phyloP scores from a whole-genome alignment of 2,888 invertebrate genomes.

The Pomacea canaliculata region DNA sequence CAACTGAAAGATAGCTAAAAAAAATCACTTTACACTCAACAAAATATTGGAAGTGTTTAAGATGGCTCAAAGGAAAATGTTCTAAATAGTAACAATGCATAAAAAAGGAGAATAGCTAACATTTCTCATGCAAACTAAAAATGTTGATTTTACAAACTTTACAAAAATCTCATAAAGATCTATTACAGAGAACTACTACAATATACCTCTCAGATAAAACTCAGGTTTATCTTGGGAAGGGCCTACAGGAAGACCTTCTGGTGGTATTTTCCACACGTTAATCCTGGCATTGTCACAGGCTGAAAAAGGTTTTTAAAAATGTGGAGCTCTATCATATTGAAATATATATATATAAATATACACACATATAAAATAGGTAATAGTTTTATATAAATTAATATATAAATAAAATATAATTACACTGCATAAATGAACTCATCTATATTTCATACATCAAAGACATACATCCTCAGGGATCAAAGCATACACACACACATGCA shows the following conservation, averaged over 20 bases:
- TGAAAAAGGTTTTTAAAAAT: constrained; percentile 43
- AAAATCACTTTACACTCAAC: too few species aligned
- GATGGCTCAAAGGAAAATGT: too few species aligned
- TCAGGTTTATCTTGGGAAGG: constrained; percentile 59
- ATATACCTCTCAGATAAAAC: constrained; percentile 63
- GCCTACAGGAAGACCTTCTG: constrained; percentile 75
- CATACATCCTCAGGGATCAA: not conserved
- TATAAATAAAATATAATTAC: not conserved
- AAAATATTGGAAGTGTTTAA: too few species aligned
- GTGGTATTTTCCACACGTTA: constrained; percentile 84
- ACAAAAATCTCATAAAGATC: too few species aligned
- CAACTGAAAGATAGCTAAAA: too few species aligned
- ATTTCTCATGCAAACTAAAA: too few species aligned
- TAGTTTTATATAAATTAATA: too few species aligned
- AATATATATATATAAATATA: not conserved
- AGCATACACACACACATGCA: not conserved
- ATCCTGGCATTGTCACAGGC: constrained; percentile 91
- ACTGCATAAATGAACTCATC: too few species aligned
- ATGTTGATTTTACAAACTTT: too few species aligned
- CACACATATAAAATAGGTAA: not conserved
- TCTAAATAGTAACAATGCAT: too few species aligned
- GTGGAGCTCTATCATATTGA: too few species aligned
- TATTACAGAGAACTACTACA: not conserved
- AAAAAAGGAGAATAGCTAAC: too few species aligned
- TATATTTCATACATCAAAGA: not conserved